Evolutionary conservation across 2,888 invertebrate genomes (phyloP).

Genomic region (Hesperia comma): DNA sequence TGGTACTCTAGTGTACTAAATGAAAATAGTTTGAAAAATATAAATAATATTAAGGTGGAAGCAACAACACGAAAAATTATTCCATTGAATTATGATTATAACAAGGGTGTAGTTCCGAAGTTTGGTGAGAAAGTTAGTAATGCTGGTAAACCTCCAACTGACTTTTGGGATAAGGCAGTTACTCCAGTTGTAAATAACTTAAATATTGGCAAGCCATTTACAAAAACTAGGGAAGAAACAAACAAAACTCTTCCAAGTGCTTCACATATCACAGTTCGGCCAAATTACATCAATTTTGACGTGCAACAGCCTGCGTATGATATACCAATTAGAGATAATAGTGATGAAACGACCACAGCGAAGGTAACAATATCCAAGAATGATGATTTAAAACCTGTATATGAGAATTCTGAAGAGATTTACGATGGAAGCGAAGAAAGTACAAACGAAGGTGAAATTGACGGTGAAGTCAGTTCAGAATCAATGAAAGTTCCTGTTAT

Average conservation of each 20-base stretch:
- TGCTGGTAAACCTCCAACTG: conserved; percentile 71
- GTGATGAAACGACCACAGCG: conserved; percentile 65
- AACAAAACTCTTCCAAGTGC: conserved; percentile 50
- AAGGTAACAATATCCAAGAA: conserved; percentile 47
- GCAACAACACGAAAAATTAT: conserved; percentile 72
- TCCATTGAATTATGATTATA: conserved; percentile 66
- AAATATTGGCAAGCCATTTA: conserved; percentile 70
- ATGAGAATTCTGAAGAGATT: conserved; percentile 76
- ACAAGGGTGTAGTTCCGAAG: conserved; percentile 58
- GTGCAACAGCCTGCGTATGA: conserved; percentile 75
- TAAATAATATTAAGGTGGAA: conserved; percentile 69
- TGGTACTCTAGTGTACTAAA: conserved; percentile 74
- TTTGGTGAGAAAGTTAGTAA: conserved; percentile 74
- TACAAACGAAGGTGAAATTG: conserved; percentile 58
- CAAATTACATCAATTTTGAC: conserved; percentile 69
- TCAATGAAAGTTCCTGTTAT: conserved; percentile 78
- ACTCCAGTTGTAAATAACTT: conserved; percentile 54
- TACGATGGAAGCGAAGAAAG: conserved; percentile 72
- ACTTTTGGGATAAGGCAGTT: conserved; percentile 59
- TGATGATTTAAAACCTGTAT: conserved; percentile 62
- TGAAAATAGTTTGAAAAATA: conserved; percentile 59
- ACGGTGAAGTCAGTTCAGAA: conserved; percentile 76
- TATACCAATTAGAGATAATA: conserved; percentile 75
- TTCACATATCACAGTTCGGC: conserved; percentile 53
- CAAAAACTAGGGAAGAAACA: conserved; percentile 56